A percentile compares a stretch with the other conserved stretches of the same genome.
These are phyloP conservation scores for Phengaris arion DNA, from an alignment of 2,888 invertebrate genomes.

Conservation along the genomic window DNA sequence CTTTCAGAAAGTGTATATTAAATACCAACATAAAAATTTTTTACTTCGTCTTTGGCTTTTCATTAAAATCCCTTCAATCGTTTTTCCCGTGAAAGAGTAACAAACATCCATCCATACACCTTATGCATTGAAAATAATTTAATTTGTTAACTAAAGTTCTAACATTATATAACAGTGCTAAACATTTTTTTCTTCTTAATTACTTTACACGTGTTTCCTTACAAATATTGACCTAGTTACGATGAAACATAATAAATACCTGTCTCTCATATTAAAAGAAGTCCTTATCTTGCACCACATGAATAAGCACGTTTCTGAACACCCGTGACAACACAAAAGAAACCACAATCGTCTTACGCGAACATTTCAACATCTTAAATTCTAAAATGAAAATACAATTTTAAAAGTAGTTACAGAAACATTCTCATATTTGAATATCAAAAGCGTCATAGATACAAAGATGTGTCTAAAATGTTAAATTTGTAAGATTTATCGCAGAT, in stretches of 20 bases:
- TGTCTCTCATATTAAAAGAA: constrained; percentile 15
- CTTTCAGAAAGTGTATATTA: no score
- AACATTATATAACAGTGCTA: no score
- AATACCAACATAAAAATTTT: no score
- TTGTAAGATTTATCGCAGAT: neutral
- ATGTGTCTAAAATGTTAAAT: constrained; percentile 4
- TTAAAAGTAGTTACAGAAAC: neutral
- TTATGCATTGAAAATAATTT: no score
- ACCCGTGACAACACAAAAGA: constrained; percentile 31
- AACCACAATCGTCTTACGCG: constrained; percentile 35
- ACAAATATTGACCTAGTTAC: neutral
- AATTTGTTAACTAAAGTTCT: no score
- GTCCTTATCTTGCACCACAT: constrained; percentile 22
- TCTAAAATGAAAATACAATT: constrained; percentile 25
- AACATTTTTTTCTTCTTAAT: neutral
- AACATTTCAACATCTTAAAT: constrained; percentile 34
- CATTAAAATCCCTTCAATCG: no score
- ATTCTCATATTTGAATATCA: constrained; percentile 17
- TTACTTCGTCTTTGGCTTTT: no score
- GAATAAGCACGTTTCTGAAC: neutral
- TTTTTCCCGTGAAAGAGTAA: no score
- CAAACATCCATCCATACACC: no score
- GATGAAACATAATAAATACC: neutral
- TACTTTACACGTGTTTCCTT: neutral
- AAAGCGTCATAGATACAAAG: neutral